These are phyloP conservation scores for Dynastes hyllus DNA, from an alignment of 2,888 invertebrate genomes.

Conservation along the genomic window DNA sequence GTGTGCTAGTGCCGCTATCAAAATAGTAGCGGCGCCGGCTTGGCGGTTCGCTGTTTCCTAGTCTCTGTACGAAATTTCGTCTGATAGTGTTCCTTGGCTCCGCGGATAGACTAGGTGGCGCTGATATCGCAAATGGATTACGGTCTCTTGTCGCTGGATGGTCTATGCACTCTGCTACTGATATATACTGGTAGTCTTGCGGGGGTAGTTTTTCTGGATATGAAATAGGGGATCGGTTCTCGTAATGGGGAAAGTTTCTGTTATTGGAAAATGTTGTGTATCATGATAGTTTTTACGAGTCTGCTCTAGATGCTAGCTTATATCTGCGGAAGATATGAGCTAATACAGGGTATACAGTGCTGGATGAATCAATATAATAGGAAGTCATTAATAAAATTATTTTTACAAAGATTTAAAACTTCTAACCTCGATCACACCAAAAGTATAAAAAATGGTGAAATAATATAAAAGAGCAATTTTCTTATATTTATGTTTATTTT, in stretches of 20 bases:
- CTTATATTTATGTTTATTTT: too few species aligned
- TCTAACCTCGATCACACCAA: too few species aligned
- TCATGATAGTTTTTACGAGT: not conserved
- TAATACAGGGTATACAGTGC: too few species aligned
- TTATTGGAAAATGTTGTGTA: conserved; percentile 27
- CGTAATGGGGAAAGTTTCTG: conserved; percentile 7
- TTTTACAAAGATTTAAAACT: too few species aligned
- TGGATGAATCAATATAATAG: too few species aligned
- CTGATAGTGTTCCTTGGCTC: conserved; percentile 22
- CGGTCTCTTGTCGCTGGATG: not conserved
- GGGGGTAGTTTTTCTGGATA: conserved; percentile 18
- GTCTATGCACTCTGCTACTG: not conserved
- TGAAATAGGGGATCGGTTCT: not conserved
- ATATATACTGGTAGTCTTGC: not conserved
- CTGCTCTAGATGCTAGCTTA: too few species aligned
- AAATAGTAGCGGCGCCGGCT: conserved; percentile 50
- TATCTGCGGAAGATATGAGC: too few species aligned
- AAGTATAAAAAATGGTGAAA: too few species aligned
- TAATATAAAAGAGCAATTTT: too few species aligned
- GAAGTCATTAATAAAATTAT: too few species aligned
- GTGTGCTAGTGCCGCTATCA: conserved; percentile 12
- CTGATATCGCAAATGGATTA: conserved; percentile 38
- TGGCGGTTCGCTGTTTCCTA: conserved; percentile 16
- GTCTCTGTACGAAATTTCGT: conserved; percentile 49
- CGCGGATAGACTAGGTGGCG: conserved; percentile 27